Base-by-base conservation (phyloP, 35 echinoderm and acorn worm genomes). In the Patiria miniata region DNA sequence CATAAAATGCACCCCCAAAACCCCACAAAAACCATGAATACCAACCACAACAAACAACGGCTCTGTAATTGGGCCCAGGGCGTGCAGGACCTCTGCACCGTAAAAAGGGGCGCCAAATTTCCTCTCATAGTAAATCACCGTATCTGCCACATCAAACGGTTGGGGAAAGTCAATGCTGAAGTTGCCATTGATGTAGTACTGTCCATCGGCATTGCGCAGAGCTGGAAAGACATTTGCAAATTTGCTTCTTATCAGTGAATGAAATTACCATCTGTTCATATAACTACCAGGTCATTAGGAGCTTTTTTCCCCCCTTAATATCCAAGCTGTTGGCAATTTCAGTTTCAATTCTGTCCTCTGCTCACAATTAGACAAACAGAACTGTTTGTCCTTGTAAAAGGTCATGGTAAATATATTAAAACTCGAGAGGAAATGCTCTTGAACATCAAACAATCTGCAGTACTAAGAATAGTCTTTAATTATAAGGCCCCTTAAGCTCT, bases 151-250 rank as follows among this genome's bases (percentile, higher is more conserved):
- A 54, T 83, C 22, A 57, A 95, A 89, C 2, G 93, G 40, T 42
- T 92, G 79, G 8, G 93, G 93, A 52, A 87, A 90, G 51, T 79
- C 86, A 16, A 95, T 86, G 86, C 80, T 92, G 80, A 87, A 95
- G 52, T 89, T 79, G 52, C 93, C 93, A 87, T 95, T 95, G 10
- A 95, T 79, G 77, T 85, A 91, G 78, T 95, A 95, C 38, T 91
- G 83, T 51, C 89, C 93, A 65, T 85, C 77, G 5, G 83, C 86
- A 88, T 78, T 95, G 29, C 90, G 80, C 38, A 95, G 80, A 50
- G 93, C 93, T 95, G 83, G 39, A 51, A 58, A 39, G 79, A 79
- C 77, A 61, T 56, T 1, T 65, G 37, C 73, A 30, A 40, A 68
- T n/a, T n/a, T n/a, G n/a, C n/a, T n/a, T n/a, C n/a, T n/a, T n/a